These are phyloP conservation scores for Prenolepis imparis DNA, from an alignment of 2,888 invertebrate genomes.

Conservation along the genomic window DNA sequence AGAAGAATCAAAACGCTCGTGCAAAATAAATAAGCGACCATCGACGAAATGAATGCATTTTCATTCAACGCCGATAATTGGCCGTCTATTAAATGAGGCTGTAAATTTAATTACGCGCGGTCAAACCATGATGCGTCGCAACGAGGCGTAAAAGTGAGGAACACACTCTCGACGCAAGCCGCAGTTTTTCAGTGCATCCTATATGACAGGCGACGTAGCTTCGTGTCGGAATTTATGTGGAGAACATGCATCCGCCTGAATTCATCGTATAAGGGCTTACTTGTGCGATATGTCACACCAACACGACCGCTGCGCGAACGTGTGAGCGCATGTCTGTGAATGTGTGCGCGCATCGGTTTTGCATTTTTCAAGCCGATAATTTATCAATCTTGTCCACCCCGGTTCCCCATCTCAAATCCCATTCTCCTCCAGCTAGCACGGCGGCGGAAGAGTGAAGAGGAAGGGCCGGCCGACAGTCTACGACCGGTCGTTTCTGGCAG, in stretches of 20 bases:
- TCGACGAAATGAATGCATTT: constrained; percentile 11
- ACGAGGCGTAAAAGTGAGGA: constrained; percentile 76
- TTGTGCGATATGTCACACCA: constrained; percentile 54
- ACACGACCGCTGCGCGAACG: constrained; percentile 10
- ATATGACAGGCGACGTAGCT: constrained; percentile 78
- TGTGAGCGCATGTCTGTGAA: not conserved
- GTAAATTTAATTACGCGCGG: constrained; percentile 41
- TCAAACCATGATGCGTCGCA: constrained; percentile 34
- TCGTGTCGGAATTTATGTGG: constrained; percentile 79
- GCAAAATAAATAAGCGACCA: constrained; percentile 16
- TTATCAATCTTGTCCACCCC: constrained; percentile 82
- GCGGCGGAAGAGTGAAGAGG: constrained; percentile 52
- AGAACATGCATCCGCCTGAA: constrained; percentile 80
- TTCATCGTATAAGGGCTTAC: constrained; percentile 72
- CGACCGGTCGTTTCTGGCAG: constrained; percentile 74
- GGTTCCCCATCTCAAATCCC: constrained; percentile 35
- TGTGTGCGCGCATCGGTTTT: constrained; percentile 80
- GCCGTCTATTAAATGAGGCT: not conserved
- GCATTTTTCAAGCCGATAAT: constrained; percentile 84
- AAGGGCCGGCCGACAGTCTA: constrained; percentile 53
- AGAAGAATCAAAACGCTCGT: not conserved
- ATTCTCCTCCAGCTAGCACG: constrained; percentile 45
- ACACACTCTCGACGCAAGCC: constrained; percentile 69
- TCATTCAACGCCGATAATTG: constrained; percentile 20
- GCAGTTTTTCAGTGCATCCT: constrained; percentile 71